A percentile compares a stretch with the other conserved stretches of the same genome.
phyloP scores from a whole-genome alignment of 1,140 invertebrate species.

The Papilio polyxenes region DNA sequence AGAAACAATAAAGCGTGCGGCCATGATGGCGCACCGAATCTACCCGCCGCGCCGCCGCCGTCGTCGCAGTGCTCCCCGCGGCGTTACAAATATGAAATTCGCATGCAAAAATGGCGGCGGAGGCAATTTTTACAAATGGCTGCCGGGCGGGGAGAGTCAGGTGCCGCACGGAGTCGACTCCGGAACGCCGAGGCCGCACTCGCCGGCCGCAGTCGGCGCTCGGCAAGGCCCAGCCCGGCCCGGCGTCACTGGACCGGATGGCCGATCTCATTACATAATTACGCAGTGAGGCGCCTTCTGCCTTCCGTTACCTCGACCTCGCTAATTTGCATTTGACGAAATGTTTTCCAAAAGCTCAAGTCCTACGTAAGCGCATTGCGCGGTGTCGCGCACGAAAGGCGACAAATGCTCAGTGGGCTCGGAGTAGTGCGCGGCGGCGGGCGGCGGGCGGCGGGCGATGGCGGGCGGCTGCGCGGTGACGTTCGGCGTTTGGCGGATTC shows the following conservation, averaged over 20 bases:
- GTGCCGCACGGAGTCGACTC: slow-evolving; percentile 51
- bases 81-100: slow-evolving; percentile 77
- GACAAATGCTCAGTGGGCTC: slow-evolving; percentile 35
- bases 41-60: slow-evolving; percentile 66
- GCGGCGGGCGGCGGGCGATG: slow-evolving; percentile 56
- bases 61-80: slow-evolving; percentile 63
- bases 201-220: background rate
- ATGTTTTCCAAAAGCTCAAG: slow-evolving; percentile 71
- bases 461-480: slow-evolving; percentile 71
- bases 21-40: slow-evolving; percentile 75
- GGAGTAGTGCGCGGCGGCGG: slow-evolving; percentile 60
- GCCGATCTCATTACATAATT: slow-evolving; percentile 47
- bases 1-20: slow-evolving; percentile 74
- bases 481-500: slow-evolving; percentile 78
- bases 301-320: slow-evolving; percentile 61
- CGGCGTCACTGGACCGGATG: background rate
- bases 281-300: slow-evolving; percentile 55
- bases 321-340: slow-evolving; percentile 73
- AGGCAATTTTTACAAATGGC: slow-evolving; percentile 79
- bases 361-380: slow-evolving; percentile 68
- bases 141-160: slow-evolving; percentile 67
- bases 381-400: slow-evolving; percentile 37
- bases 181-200: slow-evolving; percentile 13
- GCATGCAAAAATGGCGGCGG: slow-evolving; percentile 75
- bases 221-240: background rate